These are phyloP conservation scores for Psilopogon haemacephalus DNA, from an alignment of 2,113 vertebrate species.

Conservation along the genomic window DNA sequence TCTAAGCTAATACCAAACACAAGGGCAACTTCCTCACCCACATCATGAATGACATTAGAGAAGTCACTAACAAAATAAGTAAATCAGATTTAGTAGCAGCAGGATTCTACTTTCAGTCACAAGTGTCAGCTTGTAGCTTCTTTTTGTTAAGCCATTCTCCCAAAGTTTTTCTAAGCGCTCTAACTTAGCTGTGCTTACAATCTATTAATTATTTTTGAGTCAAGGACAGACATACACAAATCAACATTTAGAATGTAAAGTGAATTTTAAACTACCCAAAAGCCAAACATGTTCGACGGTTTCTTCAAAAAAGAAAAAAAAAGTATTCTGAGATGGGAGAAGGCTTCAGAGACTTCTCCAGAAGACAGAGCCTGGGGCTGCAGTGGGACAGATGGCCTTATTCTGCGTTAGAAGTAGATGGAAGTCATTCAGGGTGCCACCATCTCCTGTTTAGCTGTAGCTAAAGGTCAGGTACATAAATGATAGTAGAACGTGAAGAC, in stretches of 20 bases:
- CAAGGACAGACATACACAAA: neutral
- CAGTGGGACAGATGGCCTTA: fast-evolving
- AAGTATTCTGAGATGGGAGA: neutral
- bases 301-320: neutral
- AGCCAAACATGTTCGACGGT: neutral
- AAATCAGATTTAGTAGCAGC: neutral
- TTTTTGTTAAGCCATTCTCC: neutral
- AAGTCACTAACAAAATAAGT: neutral
- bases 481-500: neutral
- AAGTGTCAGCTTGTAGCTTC: neutral
- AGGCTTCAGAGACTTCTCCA: neutral
- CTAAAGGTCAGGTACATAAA: neutral
- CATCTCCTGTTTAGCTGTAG: neutral
- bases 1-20: neutral
- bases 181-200: neutral
- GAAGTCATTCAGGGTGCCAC: neutral
- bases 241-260: neutral
- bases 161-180: neutral
- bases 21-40: neutral
- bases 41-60: neutral
- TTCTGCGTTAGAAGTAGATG: neutral
- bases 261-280: neutral
- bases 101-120: neutral
- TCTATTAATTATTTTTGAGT: neutral
- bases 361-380: neutral